Evolutionary conservation across 2,113 vertebrate genomes (phyloP).

Genomic region (Austrofundulus limnaeus): DNA sequence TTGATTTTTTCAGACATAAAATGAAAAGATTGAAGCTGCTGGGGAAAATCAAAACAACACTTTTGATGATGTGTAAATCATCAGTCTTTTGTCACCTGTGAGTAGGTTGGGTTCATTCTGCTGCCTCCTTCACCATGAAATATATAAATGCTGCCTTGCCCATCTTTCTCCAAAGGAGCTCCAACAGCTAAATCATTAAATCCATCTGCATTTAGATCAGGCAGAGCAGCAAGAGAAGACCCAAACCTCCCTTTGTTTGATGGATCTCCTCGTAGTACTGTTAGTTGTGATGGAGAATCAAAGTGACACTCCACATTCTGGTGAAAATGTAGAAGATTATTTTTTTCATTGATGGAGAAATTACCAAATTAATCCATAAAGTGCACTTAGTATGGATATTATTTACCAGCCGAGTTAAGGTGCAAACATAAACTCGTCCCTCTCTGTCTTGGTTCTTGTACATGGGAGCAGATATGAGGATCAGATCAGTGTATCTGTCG

Average conservation of each 20-base stretch:
- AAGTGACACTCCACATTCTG: constrained; percentile 46
- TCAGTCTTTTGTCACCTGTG: constrained; percentile 65
- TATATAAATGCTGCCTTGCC: constrained; percentile 77
- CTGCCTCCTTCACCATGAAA: constrained; percentile 55
- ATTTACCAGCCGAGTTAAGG: constrained; percentile 51
- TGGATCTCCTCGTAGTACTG: constrained; percentile 54
- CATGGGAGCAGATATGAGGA: constrained; percentile 82
- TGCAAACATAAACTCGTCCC: constrained; percentile 81
- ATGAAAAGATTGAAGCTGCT: background rate
- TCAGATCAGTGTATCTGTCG: constrained; percentile 68
- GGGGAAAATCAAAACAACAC: constrained; percentile 14
- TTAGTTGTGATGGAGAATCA: background rate
- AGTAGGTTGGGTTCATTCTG: constrained; percentile 48
- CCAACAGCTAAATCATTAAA: constrained; percentile 74
- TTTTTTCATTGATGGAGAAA: background rate
- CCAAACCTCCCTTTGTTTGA: constrained; percentile 71
- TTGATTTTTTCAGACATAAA: background rate
- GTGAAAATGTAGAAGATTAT: background rate
- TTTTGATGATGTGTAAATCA: no score
- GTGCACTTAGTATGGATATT: background rate
- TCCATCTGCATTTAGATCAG: constrained; percentile 72
- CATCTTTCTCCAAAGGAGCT: constrained; percentile 75
- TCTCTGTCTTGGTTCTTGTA: constrained; percentile 72
- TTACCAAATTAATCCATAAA: background rate
- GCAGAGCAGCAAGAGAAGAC: constrained; percentile 70